These are phyloP conservation scores for Zoanthus sociatus DNA, from an alignment of 92 coral and sea anemone genomes.

Conservation along the genomic window DNA sequence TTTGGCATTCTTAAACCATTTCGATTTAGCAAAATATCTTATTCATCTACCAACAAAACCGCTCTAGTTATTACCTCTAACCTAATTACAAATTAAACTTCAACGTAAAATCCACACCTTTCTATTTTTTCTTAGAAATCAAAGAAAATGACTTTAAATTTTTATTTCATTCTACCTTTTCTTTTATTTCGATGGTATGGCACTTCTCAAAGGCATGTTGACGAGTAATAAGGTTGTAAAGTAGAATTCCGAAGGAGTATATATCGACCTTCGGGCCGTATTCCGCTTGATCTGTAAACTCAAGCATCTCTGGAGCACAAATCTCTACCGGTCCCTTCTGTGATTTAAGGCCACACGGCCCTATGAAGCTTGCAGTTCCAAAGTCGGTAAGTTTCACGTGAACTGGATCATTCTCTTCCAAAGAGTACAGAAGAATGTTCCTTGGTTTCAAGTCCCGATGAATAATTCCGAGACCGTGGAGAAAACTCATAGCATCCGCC, in stretches of 20 bases:
- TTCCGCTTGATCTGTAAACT: slow-evolving; percentile 62
- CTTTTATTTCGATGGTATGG: not conserved
- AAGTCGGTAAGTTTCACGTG: slow-evolving; percentile 79
- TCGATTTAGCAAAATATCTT: too few relatives aligned
- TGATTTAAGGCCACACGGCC: slow-evolving; percentile 64
- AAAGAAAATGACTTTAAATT: too few relatives aligned
- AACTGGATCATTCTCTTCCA: slow-evolving; percentile 57
- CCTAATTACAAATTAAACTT: too few relatives aligned
- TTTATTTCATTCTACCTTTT: not conserved
- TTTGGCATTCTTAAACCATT: too few relatives aligned
- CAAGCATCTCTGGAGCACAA: slow-evolving; percentile 80
- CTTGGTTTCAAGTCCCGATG: slow-evolving; percentile 79
- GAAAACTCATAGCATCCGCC: slow-evolving; percentile 65
- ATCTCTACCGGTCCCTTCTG: slow-evolving; percentile 62
- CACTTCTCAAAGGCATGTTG: slow-evolving; percentile 53
- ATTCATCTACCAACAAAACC: too few relatives aligned
- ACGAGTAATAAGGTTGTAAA: slow-evolving; percentile 69
- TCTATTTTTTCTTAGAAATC: too few relatives aligned
- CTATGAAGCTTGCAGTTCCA: slow-evolving; percentile 76
- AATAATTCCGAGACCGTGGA: slow-evolving; percentile 64
- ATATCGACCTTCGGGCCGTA: slow-evolving; percentile 72
- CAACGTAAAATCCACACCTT: too few relatives aligned
- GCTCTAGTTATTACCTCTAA: too few relatives aligned
- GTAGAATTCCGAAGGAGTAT: slow-evolving; percentile 72
- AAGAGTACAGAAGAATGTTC: slow-evolving; percentile 70